phyloP scores from a whole-genome alignment of 92 coral and sea anemone species.

The Epizoanthus stellaris region DNA sequence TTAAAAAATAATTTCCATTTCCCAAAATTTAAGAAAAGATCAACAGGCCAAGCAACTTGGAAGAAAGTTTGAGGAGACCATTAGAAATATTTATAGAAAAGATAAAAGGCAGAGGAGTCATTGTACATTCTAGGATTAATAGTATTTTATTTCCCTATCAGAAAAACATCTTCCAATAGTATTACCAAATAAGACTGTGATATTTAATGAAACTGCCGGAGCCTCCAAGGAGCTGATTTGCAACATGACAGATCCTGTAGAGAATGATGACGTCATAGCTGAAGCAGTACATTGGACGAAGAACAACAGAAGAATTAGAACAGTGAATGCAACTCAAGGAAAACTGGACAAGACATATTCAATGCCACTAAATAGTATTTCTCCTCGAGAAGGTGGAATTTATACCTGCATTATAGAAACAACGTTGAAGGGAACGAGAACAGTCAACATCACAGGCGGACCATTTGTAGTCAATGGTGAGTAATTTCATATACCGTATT shows the following conservation, averaged over 20 bases:
- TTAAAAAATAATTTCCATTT: too few species aligned
- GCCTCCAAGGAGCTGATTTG: conserved; percentile 8
- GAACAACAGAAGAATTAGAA: neutral
- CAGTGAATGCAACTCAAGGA: conserved; percentile 16
- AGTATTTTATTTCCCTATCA: neutral
- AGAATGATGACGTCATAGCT: neutral
- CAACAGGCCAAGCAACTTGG: too few species aligned
- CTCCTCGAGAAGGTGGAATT: conserved; percentile 20
- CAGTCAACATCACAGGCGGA: conserved; percentile 21
- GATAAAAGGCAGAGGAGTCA: too few species aligned
- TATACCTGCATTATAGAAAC: conserved; percentile 23
- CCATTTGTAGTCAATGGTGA: conserved; percentile 18
- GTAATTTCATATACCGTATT: neutral
- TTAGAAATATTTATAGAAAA: too few species aligned
- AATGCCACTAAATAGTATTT: neutral
- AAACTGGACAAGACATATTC: conserved; percentile 18
- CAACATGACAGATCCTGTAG: neutral
- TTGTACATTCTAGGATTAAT: neutral
- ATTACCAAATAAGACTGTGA: neutral
- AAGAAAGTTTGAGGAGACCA: too few species aligned
- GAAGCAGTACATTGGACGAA: conserved; percentile 20
- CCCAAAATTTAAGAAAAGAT: too few species aligned
- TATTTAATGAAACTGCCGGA: conserved; percentile 9
- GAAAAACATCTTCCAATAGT: neutral
- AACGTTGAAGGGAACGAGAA: neutral